phyloP scores from a whole-genome alignment of 2,797 vertebrate species.

The Poeciliopsis turneri region DNA sequence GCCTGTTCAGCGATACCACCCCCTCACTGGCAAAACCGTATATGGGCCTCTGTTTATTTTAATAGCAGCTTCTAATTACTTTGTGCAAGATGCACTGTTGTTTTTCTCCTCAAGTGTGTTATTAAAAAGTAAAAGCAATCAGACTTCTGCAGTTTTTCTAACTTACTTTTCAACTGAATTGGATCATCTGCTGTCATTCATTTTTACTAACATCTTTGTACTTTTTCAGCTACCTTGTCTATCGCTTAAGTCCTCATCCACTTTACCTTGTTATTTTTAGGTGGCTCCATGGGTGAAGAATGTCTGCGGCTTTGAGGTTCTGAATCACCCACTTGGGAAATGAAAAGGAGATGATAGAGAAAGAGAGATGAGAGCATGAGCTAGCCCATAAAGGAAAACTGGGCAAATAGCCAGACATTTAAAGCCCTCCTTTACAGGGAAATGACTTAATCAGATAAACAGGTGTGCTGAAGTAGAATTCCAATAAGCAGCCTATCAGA shows the following conservation, averaged over 20 bases:
- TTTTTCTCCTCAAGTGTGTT: slow-evolving; percentile 15
- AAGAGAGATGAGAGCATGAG: slow-evolving; percentile 67
- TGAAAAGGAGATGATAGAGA: slow-evolving; percentile 72
- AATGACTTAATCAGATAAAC: slow-evolving; percentile 79
- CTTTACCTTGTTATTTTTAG: slow-evolving; percentile 71
- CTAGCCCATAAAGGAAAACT: slow-evolving; percentile 80
- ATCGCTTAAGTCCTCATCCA: slow-evolving; percentile 42
- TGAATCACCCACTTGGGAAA: slow-evolving; percentile 80
- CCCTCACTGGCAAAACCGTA: slow-evolving; percentile 37
- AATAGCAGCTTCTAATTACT: slow-evolving; percentile 47
- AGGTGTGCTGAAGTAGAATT: slow-evolving; percentile 70
- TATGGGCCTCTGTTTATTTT: slow-evolving; percentile 31
- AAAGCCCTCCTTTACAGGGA: slow-evolving; percentile 77
- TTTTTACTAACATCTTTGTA: slow-evolving; percentile 12
- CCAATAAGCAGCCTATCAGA: slow-evolving; percentile 55
- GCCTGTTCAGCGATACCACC: slow-evolving; percentile 41
- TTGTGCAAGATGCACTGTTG: slow-evolving; percentile 28
- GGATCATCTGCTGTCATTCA: slow-evolving; percentile 18
- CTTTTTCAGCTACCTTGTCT: slow-evolving; percentile 12
- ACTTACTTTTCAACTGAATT: neutral
- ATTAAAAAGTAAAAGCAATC: slow-evolving; percentile 29
- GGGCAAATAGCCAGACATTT: slow-evolving; percentile 76
- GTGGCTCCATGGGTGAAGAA: slow-evolving; percentile 70
- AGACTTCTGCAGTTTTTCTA: slow-evolving; percentile 18
- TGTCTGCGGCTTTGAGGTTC: slow-evolving; percentile 69